Conservation (phyloP, 2,113 vertebrate genomes). For the Maccullochella peelii region DNA sequence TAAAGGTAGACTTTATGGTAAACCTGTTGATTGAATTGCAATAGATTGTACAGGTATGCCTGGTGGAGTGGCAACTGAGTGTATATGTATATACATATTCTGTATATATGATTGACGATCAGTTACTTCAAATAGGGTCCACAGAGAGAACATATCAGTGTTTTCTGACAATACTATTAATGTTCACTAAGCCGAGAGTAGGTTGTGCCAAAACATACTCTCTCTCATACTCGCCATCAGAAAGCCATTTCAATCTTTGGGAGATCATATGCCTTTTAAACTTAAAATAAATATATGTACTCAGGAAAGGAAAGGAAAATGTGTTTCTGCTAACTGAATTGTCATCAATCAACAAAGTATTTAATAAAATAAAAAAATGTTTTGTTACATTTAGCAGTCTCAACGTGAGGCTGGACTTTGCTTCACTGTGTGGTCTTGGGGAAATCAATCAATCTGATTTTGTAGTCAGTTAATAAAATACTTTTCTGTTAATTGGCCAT, state of each 20-base stretch:
- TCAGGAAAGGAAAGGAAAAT: not conserved
- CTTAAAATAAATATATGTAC: not conserved
- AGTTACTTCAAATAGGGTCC: too few species aligned
- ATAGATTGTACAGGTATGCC: too few species aligned
- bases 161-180: too few species aligned
- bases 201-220: too few species aligned
- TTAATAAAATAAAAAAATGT: not conserved
- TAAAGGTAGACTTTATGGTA: too few species aligned
- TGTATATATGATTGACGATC: too few species aligned
- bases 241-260: not conserved
- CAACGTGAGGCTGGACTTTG: not conserved
- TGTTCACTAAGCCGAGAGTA: not conserved
- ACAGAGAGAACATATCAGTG: too few species aligned
- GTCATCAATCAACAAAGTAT: not conserved
- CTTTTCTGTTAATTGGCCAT: conserved; percentile 47
- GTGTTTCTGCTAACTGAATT: not conserved
- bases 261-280: not conserved
- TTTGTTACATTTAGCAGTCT: not conserved
- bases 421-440: conserved; percentile 14
- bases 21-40: too few species aligned
- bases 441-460: conserved; percentile 49
- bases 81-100: too few species aligned
- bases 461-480: conserved; percentile 37
- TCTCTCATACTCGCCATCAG: not conserved
- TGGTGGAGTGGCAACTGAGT: too few species aligned